Evolutionary conservation across 2,888 invertebrate species (phyloP).

Genomic region (Lamellibrachia columna): DNA sequence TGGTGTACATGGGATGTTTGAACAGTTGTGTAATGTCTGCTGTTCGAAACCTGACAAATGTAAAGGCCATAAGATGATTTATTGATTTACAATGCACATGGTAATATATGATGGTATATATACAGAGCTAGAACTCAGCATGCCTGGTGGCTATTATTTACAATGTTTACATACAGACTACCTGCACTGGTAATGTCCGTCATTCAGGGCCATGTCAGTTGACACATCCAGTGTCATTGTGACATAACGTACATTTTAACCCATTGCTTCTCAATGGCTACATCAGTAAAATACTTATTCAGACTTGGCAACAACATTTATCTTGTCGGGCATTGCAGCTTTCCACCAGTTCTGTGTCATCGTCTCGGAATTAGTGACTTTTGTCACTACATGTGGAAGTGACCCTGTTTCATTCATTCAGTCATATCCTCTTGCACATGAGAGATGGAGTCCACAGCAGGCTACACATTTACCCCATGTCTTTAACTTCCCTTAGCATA

Average conservation of each 20-base stretch:
- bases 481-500: too few relatives aligned
- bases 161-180: neutral
- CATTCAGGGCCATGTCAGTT: neutral
- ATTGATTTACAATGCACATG: neutral
- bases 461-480: too few relatives aligned
- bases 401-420: neutral
- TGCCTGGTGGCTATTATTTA: neutral
- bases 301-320: neutral
- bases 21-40: neutral
- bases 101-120: neutral
- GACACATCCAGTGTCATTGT: neutral
- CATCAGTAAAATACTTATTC: neutral
- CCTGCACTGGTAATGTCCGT: neutral
- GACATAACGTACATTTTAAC: neutral
- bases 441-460: too few relatives aligned
- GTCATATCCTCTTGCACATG: too few relatives aligned
- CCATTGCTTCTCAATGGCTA: neutral
- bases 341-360: neutral
- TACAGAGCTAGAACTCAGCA: neutral
- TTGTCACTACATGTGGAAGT: neutral
- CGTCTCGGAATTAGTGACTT: neutral
- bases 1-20: neutral
- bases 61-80: conserved; percentile 4
- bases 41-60: neutral
- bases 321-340: neutral